These are phyloP conservation scores for Euproctis similis DNA, from an alignment of 2,888 invertebrate species.

Conservation along the genomic window DNA sequence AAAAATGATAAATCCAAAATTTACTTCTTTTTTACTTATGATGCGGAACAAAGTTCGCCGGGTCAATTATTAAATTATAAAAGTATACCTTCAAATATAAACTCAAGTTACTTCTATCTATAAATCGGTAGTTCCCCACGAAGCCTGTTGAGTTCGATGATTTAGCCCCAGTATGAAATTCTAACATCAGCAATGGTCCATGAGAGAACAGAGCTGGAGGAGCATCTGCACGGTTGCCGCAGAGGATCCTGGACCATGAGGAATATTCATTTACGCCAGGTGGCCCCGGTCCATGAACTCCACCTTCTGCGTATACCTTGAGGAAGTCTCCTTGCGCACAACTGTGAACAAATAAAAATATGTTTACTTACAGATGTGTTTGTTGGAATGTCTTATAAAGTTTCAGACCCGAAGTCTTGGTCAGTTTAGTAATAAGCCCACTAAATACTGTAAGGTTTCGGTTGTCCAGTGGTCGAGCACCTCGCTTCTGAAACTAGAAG, in stretches of 20 bases:
- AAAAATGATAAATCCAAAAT: too few relatives aligned
- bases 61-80: too few relatives aligned
- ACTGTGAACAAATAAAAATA: slow-evolving; percentile 53
- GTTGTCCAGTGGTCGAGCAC: too few relatives aligned
- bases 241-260: slow-evolving; percentile 83
- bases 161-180: slow-evolving; percentile 79
- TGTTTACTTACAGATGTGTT: too few relatives aligned
- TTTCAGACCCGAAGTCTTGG: too few relatives aligned
- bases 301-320: slow-evolving; percentile 86
- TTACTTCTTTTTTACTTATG: too few relatives aligned
- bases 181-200: slow-evolving; percentile 81
- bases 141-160: slow-evolving; percentile 79
- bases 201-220: slow-evolving; percentile 85
- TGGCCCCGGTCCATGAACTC: slow-evolving; percentile 79
- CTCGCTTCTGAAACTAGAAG: too few relatives aligned
- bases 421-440: too few relatives aligned
- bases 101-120: slow-evolving; percentile 87
- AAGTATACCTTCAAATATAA: too few relatives aligned
- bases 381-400: too few relatives aligned
- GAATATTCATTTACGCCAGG: slow-evolving; percentile 86
- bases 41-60: too few relatives aligned
- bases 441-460: too few relatives aligned
- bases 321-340: slow-evolving; percentile 84
- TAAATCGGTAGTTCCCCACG: slow-evolving; percentile 84
- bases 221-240: slow-evolving; percentile 81